phyloP scores from a whole-genome alignment of 2,888 invertebrate species.

The Ligdia adustata region DNA sequence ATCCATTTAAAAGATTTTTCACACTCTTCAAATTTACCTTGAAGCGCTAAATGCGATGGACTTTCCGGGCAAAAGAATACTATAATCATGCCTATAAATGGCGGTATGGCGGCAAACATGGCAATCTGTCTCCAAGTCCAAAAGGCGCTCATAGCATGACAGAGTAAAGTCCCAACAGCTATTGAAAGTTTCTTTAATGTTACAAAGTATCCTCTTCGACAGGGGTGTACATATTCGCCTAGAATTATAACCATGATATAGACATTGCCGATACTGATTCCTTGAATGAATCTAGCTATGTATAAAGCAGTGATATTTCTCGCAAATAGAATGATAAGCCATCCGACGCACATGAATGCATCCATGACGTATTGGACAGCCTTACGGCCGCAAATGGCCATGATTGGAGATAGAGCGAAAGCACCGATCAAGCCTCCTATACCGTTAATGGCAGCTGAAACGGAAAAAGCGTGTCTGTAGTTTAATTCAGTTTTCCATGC shows the following conservation, averaged over 20 bases:
- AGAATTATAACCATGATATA: slow-evolving; percentile 44
- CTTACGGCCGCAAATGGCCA: slow-evolving; percentile 50
- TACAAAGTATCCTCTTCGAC: slow-evolving; percentile 50
- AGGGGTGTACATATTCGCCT: slow-evolving; percentile 48
- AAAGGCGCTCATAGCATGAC: slow-evolving; percentile 44
- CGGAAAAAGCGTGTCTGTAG: no score
- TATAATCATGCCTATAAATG: slow-evolving; percentile 32
- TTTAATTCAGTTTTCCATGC: no score
- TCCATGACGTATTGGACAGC: slow-evolving; percentile 31
- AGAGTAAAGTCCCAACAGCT: slow-evolving; percentile 42
- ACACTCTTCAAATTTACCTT: slow-evolving; percentile 49
- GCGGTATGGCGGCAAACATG: slow-evolving; percentile 30
- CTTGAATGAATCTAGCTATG: slow-evolving; percentile 47
- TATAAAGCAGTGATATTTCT: slow-evolving; percentile 38
- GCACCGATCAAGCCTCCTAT: slow-evolving; percentile 47
- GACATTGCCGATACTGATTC: slow-evolving; percentile 43
- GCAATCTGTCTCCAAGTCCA: slow-evolving; percentile 52
- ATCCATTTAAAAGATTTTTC: slow-evolving; percentile 46
- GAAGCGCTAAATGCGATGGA: slow-evolving; percentile 50
- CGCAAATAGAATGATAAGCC: slow-evolving; percentile 45
- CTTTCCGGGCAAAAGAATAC: slow-evolving; percentile 53
- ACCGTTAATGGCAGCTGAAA: slow-evolving; percentile 48
- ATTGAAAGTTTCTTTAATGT: slow-evolving; percentile 42
- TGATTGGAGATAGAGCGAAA: slow-evolving; percentile 43
- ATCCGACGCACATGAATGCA: slow-evolving; percentile 39